Evolutionary conservation across 2,888 invertebrate genomes (phyloP), one percentile per base, ranked within the genome.

Genomic region (Rhimphoctona megacephalus): DNA sequence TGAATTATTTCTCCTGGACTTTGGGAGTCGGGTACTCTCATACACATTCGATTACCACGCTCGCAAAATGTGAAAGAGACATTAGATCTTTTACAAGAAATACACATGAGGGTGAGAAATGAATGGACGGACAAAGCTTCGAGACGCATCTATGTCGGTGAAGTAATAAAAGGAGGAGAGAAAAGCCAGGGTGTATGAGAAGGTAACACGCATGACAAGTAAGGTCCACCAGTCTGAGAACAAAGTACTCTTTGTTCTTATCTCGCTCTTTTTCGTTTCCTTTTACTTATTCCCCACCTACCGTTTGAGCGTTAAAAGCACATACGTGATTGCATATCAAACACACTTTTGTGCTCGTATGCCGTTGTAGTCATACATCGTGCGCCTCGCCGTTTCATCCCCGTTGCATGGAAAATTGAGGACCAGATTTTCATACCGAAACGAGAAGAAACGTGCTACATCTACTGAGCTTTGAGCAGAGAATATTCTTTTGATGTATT

Each of bases 231-330:
- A 25, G 30, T 36, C 25, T 64, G 66, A 46, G 72, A 67, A 81
- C 81, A 81, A 81, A 81, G 76, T 77, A 66, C 61, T 77, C 80
- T 76, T 81, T 72, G 85, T 85, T 85, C 77, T 81, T 80, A 85
- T 72, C 64, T 77, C 76, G 76, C 57, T 57, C 67, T 80, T 74
- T 74, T 74, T 73, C 67, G 25, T 73, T 67, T 54, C 79, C 69
- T 67, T 67, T 54, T 19, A 74, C 69, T 73, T 67, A 67, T 43
- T 69, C 74, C 36, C 67, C 57, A 80, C n/a, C 57, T n/a, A 46
- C 57, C 39, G 7, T 81, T 81, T 64, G n/a, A 33, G n/a, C 73
- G 64, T 36, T 30, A 73, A 81, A 73, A 39, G 66, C 81, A 36
- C 64, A 64, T 73, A 73, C 25, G 66, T 52, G 64, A 72, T 72